A percentile compares a stretch with the other conserved stretches of the same genome.
These are phyloP conservation scores for Dusona sp. DNA, from an alignment of 2,888 invertebrate species.

Conservation along the genomic window DNA sequence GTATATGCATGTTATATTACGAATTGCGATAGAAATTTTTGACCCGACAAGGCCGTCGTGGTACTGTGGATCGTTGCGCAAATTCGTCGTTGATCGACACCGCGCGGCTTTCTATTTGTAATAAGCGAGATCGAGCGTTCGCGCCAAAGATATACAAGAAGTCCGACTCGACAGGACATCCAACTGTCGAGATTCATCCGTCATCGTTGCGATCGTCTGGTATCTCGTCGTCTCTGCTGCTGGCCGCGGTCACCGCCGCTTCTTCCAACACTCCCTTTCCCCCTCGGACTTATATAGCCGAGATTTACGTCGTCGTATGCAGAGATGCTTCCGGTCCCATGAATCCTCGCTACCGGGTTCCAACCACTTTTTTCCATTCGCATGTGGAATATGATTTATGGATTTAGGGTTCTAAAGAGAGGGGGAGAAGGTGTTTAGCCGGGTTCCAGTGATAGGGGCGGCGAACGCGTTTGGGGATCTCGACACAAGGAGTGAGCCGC, in stretches of 20 bases:
- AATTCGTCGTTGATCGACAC: conserved; percentile 13
- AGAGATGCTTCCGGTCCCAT: neutral
- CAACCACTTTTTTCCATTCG: neutral
- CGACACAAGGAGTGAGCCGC: neutral
- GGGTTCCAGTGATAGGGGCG: neutral
- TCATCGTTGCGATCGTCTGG: conserved; percentile 48
- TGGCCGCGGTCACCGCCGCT: neutral
- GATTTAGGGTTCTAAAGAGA: neutral
- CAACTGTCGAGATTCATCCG: conserved; percentile 37
- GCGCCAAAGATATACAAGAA: conserved; percentile 30
- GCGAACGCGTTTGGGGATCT: neutral
- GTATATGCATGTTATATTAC: conserved; percentile 8
- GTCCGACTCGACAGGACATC: conserved; percentile 43
- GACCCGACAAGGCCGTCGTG: conserved; percentile 35
- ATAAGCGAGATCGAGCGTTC: conserved; percentile 16
- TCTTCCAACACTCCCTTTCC: neutral
- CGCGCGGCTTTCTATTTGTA: conserved; percentile 51
- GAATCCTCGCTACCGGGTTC: neutral
- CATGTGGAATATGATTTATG: neutral
- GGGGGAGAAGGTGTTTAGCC: neutral
- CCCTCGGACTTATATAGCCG: neutral
- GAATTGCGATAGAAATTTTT: conserved; percentile 40
- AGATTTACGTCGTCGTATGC: neutral
- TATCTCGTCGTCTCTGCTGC: neutral
- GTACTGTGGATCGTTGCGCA: conserved; percentile 31